Percentiles rank a stretch among this genome's conserved stretches.
Evolutionary conservation across 1,140 invertebrate species (phyloP).

Genomic region (Drosophila baimaii): DNA sequence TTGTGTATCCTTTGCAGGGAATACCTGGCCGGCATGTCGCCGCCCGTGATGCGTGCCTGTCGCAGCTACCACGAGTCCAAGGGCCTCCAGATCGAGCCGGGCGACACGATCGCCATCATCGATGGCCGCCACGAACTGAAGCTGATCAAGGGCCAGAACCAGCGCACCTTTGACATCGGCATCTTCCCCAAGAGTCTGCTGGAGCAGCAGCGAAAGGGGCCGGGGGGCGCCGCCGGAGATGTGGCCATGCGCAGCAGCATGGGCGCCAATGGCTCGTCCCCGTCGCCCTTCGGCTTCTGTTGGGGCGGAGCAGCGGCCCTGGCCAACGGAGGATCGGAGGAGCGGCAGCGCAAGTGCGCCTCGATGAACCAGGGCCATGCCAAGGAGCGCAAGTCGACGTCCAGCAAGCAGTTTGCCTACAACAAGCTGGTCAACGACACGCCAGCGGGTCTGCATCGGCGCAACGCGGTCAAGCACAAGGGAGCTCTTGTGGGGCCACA

Average conservation of each 20-base stretch:
- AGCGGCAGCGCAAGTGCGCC: conserved; percentile 84
- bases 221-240: conserved; percentile 46
- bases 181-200: conserved; percentile 86
- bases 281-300: conserved; percentile 90
- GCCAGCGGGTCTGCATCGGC: conserved; percentile 59
- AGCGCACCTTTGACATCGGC: conserved; percentile 94
- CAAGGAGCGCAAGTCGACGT: conserved; percentile 85
- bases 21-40: conserved; percentile 88
- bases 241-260: conserved; percentile 55
- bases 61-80: conserved; percentile 89
- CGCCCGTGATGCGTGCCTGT: conserved; percentile 88
- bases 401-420: conserved; percentile 90
- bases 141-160: conserved; percentile 98
- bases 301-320: conserved; percentile 93
- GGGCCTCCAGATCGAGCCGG: conserved; percentile 91
- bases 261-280: conserved; percentile 87
- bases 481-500: conserved; percentile 78
- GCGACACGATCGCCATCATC: conserved; percentile 95
- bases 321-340: conserved; percentile 38
- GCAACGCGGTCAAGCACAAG: conserved; percentile 60
- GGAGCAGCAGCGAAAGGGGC: conserved; percentile 66
- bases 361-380: conserved; percentile 74
- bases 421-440: conserved; percentile 89
- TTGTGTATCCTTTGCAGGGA: conserved; percentile 82
- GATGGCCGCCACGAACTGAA: conserved; percentile 95